These are phyloP conservation scores for Amphipoea lucens DNA, from an alignment of 2,888 invertebrate species.

Conservation along the genomic window DNA sequence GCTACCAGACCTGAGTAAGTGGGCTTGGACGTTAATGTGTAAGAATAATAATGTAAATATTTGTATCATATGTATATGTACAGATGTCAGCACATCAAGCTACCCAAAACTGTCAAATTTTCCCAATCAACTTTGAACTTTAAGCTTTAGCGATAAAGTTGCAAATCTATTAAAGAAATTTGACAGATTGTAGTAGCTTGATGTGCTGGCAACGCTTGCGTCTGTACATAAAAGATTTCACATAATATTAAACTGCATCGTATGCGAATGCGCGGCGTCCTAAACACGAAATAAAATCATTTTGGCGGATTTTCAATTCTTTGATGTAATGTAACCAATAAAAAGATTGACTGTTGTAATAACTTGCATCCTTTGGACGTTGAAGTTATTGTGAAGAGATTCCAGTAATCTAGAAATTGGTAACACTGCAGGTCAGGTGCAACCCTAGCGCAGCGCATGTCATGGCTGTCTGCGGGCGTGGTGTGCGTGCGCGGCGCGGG, in stretches of 20 bases:
- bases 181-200: too few relatives aligned
- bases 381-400: not conserved
- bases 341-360: not conserved
- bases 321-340: not conserved
- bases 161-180: too few relatives aligned
- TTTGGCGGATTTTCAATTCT: not conserved
- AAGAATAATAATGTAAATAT: not conserved
- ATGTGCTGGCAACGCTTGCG: too few relatives aligned
- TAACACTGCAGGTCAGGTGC: constrained; percentile 91
- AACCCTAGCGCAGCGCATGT: constrained; percentile 94
- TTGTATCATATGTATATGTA: too few relatives aligned
- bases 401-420: not conserved
- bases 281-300: not conserved
- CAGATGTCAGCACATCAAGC: too few relatives aligned
- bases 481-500: constrained; percentile 98
- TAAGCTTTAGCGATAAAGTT: too few relatives aligned
- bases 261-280: not conserved
- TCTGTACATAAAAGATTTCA: not conserved
- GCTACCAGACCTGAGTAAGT: constrained; percentile 93
- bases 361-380: not conserved
- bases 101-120: too few relatives aligned
- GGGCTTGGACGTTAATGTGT: not conserved
- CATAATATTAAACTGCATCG: not conserved
- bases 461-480: constrained; percentile 97
- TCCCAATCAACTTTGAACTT: too few relatives aligned